A percentile compares a stretch with the other conserved stretches of the same genome.
Evolutionary conservation across 2,888 invertebrate species (phyloP).

Genomic region (Apamea sordens): DNA sequence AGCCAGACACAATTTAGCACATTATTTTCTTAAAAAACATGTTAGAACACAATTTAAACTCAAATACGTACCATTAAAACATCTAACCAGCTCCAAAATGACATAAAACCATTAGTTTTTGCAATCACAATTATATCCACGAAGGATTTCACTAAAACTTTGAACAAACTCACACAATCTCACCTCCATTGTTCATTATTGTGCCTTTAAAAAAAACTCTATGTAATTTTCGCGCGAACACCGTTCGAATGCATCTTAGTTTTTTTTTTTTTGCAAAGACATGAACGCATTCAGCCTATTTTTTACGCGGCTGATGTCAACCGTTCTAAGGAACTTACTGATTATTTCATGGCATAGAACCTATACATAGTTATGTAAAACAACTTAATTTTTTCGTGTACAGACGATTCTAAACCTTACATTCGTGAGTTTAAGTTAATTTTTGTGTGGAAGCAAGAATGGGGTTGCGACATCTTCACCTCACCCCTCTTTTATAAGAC

Average conservation of each 20-base stretch:
- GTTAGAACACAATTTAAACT: not conserved
- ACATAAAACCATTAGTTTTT: constrained; percentile 48
- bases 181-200: constrained; percentile 36
- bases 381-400: constrained; percentile 72
- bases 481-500: constrained; percentile 69
- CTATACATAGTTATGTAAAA: constrained; percentile 81
- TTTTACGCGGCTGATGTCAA: constrained; percentile 50
- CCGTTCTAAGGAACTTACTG: constrained; percentile 79
- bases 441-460: constrained; percentile 54
- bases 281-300: constrained; percentile 37
- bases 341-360: constrained; percentile 83
- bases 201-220: constrained; percentile 20
- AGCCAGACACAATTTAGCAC: not conserved
- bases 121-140: constrained; percentile 25
- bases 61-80: constrained; percentile 60
- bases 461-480: constrained; percentile 73
- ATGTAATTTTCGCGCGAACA: constrained; percentile 54
- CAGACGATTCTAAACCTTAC: constrained; percentile 63
- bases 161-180: constrained; percentile 12
- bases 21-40: not conserved
- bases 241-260: constrained; percentile 41
- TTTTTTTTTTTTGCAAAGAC: constrained; percentile 51
- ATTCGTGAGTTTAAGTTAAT: constrained; percentile 19
- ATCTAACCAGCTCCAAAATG: constrained; percentile 23
- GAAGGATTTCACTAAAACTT: constrained; percentile 20